Base-by-base conservation (phyloP, 2,888 invertebrate species). In the Nomada flava region DNA sequence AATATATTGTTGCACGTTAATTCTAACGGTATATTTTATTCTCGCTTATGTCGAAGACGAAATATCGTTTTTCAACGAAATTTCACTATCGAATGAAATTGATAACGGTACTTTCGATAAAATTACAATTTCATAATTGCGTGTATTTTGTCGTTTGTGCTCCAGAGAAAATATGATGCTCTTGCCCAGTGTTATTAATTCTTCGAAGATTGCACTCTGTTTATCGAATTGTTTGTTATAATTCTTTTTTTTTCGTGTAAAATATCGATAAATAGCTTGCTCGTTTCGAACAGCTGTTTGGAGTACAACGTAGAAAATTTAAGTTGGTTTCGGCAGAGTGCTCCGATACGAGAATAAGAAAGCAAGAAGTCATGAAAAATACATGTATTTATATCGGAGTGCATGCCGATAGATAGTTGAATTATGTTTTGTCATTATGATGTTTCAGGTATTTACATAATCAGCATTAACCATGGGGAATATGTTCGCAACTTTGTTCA, bases 401-500 rank as follows among this genome's bases (percentile, higher is more conserved):
- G 7, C 26, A 13, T 18, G 2, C 36, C 18, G 10, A 13, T 50
- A n/a, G 18, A 0, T 18, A 52, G 23, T 55, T 2, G 1, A 2
- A 11, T n/a, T 2, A 44, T 64, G n/a, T 26, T 36, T 0, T 36
- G 13, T 36, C 23, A 1, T 69, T 69, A 26, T 20, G 1, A 68
- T 84, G 78, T 95, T 95, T 90, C 94, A 95, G 95, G 95, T 94
- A 93, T 89, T 86, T 88, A 90, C 83, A 89, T 92, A 93, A 93
- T 85, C 85, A 95, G 94, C 94, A 95, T 94, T 94, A 95, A 96
- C 95, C 95, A 99, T 99, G 99, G 99, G 99, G 95, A 98, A 98
- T 96, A 96, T 98, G 95, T 98, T 99, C 95, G 97, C 98, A 93
- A 98, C 97, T 95, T 96, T 99, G 95, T 99, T 99, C 95, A 98